Conservation (phyloP, 2,888 invertebrate species). For the Drosophila incognita region DNA sequence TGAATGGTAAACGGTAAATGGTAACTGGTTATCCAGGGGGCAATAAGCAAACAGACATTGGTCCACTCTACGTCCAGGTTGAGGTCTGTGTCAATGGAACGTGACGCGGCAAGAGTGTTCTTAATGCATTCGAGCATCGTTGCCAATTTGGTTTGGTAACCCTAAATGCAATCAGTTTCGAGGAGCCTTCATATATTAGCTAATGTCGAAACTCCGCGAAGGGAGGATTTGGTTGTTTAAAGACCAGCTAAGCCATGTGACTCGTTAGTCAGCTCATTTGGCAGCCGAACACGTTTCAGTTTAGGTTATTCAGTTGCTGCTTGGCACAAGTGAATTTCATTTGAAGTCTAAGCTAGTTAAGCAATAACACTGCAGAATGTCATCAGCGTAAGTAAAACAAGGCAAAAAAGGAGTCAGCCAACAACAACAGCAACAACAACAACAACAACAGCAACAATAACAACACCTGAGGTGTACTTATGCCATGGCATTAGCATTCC, state of each 20-base stretch:
- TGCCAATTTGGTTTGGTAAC: constrained; percentile 23
- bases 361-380: constrained; percentile 69
- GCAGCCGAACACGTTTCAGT: constrained; percentile 66
- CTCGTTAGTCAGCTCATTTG: constrained; percentile 66
- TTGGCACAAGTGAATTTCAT: constrained; percentile 53
- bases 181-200: constrained; percentile 68
- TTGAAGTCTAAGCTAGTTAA: constrained; percentile 70
- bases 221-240: constrained; percentile 1
- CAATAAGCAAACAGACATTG: constrained; percentile 7
- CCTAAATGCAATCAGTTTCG: constrained; percentile 69
- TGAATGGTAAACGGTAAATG: constrained; percentile 3
- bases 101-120: constrained; percentile 68
- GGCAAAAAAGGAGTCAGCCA: constrained; percentile 16
- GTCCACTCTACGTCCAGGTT: neutral
- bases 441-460: constrained; percentile 35
- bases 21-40: constrained; percentile 13
- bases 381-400: constrained; percentile 58
- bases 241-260: constrained; percentile 47
- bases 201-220: constrained; percentile 26
- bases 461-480: constrained; percentile 76
- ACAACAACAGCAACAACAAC: constrained; percentile 38
- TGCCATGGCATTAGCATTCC: constrained; percentile 75
- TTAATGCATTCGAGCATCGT: constrained; percentile 57
- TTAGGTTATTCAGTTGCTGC: neutral
- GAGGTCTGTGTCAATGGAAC: constrained; percentile 53